phyloP scores from a whole-genome alignment of 2,888 invertebrate genomes.

The Bugula neritina region DNA sequence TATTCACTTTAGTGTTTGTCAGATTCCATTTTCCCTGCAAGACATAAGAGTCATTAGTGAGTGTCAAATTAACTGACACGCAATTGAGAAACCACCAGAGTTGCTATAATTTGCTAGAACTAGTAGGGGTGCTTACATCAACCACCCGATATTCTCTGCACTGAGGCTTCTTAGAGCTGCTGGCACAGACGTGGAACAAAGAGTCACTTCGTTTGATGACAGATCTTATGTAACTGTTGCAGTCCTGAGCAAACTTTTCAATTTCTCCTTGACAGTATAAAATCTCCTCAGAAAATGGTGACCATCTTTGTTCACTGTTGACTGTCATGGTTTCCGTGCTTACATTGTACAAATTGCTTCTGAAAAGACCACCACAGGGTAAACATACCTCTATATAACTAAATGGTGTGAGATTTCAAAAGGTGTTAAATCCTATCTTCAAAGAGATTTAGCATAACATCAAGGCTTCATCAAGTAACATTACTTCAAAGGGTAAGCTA shows the following conservation, averaged over 20 bases:
- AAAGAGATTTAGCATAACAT: no score
- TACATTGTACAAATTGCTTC: not conserved
- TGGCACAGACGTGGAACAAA: not conserved
- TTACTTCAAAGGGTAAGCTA: no score
- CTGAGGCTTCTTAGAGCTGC: slow-evolving; percentile 1
- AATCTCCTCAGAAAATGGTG: not conserved
- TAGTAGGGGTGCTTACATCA: not conserved
- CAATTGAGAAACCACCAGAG: not conserved
- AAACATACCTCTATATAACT: no score
- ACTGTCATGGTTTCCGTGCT: not conserved
- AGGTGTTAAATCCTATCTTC: no score
- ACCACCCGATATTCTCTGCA: not conserved
- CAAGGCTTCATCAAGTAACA: no score
- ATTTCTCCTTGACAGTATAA: not conserved
- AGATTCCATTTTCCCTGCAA: slow-evolving; percentile 16
- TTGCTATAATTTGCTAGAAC: no score
- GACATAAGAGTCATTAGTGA: no score
- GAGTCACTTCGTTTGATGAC: not conserved
- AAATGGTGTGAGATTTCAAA: no score
- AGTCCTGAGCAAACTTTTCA: not conserved
- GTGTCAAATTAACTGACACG: no score
- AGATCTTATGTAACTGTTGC: not conserved
- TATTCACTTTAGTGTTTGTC: not conserved
- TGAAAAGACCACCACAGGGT: no score
- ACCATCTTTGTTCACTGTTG: not conserved